phyloP scores from a whole-genome alignment of 1,140 invertebrate species.

The Diuraphis noxia region DNA sequence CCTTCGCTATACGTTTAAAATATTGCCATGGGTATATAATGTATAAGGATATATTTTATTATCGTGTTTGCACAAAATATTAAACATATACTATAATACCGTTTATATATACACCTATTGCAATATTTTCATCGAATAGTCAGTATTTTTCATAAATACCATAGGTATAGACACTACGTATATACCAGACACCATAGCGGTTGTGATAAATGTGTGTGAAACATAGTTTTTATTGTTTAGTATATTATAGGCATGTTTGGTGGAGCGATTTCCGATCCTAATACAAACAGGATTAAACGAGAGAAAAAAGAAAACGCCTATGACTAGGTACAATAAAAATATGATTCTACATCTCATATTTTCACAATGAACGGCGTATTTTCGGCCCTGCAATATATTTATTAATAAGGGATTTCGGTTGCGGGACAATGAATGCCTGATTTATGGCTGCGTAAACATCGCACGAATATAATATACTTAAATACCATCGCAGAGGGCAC shows the following conservation, averaged over 20 bases:
- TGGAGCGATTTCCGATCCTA: background rate
- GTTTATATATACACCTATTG: background rate
- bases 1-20: background rate
- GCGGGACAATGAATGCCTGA: conserved; percentile 25
- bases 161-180: background rate
- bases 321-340: background rate
- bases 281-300: conserved; percentile 9
- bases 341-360: background rate
- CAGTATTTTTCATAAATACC: background rate
- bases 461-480: background rate
- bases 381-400: background rate
- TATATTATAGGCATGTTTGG: background rate
- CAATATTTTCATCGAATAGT: background rate
- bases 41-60: background rate
- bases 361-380: background rate
- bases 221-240: background rate
- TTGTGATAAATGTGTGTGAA: conserved; percentile 27
- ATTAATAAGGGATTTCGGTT: background rate
- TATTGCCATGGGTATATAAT: background rate
- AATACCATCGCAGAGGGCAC: background rate
- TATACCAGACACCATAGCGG: background rate
- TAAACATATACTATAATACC: background rate
- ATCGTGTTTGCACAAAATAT: conserved; percentile 41
- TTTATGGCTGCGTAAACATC: conserved; percentile 26
- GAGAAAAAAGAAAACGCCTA: background rate